Evolutionary conservation across 1,140 invertebrate genomes (phyloP).

Genomic region (Drosophila auraria): DNA sequence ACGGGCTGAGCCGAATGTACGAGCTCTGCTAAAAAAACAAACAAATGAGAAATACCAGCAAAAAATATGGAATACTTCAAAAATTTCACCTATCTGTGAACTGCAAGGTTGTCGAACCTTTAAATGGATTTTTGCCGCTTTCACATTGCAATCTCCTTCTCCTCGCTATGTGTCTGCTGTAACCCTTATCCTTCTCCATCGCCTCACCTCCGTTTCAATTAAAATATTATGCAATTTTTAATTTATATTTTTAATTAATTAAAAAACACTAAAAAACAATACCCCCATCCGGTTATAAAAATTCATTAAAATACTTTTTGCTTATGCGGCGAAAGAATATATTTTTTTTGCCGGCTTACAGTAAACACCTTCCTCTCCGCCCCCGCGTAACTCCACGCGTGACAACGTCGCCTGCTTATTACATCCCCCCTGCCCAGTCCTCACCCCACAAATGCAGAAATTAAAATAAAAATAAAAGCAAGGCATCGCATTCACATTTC

Average conservation of each 20-base stretch:
- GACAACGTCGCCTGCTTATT: slow-evolving; percentile 74
- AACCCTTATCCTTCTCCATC: background rate
- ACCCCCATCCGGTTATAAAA: slow-evolving; percentile 47
- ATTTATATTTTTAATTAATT: slow-evolving; percentile 79
- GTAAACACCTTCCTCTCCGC: slow-evolving; percentile 28
- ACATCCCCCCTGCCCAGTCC: slow-evolving; percentile 10
- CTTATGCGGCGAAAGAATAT: slow-evolving; percentile 61
- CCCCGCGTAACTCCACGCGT: slow-evolving; percentile 34
- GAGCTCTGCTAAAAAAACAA: no score
- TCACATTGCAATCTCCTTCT: background rate
- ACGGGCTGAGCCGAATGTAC: no score
- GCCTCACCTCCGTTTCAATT: slow-evolving; percentile 58
- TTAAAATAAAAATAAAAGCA: slow-evolving; percentile 43
- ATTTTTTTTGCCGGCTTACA: slow-evolving; percentile 56
- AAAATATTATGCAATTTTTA: slow-evolving; percentile 72
- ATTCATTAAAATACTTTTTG: slow-evolving; percentile 80
- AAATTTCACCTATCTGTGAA: background rate
- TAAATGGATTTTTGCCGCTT: background rate
- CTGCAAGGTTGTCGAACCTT: background rate
- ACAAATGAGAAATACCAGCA: no score
- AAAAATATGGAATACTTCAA: no score
- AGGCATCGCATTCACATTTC: slow-evolving; percentile 51
- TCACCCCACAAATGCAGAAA: slow-evolving; percentile 17
- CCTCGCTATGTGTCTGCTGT: background rate
- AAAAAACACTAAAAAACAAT: slow-evolving; percentile 72